Conservation (phyloP, 2,888 invertebrate species). For the Apocheima hispidaria region DNA sequence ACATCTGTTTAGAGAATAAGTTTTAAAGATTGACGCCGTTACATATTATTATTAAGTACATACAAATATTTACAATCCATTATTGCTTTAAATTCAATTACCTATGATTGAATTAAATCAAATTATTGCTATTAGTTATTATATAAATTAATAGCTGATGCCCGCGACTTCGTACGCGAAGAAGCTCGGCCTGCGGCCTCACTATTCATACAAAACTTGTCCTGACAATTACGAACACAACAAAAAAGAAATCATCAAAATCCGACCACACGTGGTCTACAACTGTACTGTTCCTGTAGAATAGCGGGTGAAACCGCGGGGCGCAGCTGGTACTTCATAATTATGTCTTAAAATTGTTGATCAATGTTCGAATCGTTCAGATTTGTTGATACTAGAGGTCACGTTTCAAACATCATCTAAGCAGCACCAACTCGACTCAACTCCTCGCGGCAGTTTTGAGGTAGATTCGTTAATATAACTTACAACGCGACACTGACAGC, state of each 20-base stretch:
- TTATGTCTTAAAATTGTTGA: not conserved
- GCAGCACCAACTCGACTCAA: slow-evolving; percentile 30
- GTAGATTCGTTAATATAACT: slow-evolving; percentile 21
- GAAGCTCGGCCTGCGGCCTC: too few species aligned
- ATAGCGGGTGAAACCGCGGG: too few species aligned
- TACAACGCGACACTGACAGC: slow-evolving; percentile 5
- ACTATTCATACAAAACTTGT: too few species aligned
- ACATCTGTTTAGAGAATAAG: not conserved
- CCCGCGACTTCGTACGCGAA: too few species aligned
- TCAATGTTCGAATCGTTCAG: not conserved
- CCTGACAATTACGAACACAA: too few species aligned
- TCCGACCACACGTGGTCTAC: too few species aligned
- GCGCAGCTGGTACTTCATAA: too few species aligned
- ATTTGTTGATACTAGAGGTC: not conserved
- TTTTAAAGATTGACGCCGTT: not conserved
- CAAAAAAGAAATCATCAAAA: too few species aligned
- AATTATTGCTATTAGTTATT: slow-evolving; percentile 13
- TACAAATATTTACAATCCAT: slow-evolving; percentile 12
- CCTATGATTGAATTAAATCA: not conserved
- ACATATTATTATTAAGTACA: not conserved
- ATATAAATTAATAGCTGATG: slow-evolving; percentile 8
- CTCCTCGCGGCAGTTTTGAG: slow-evolving; percentile 17
- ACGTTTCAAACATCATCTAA: slow-evolving; percentile 2
- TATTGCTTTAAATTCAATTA: slow-evolving; percentile 18
- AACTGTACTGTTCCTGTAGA: too few species aligned